phyloP scores from a whole-genome alignment of 2,797 vertebrate genomes.

The Paguma larvata region DNA sequence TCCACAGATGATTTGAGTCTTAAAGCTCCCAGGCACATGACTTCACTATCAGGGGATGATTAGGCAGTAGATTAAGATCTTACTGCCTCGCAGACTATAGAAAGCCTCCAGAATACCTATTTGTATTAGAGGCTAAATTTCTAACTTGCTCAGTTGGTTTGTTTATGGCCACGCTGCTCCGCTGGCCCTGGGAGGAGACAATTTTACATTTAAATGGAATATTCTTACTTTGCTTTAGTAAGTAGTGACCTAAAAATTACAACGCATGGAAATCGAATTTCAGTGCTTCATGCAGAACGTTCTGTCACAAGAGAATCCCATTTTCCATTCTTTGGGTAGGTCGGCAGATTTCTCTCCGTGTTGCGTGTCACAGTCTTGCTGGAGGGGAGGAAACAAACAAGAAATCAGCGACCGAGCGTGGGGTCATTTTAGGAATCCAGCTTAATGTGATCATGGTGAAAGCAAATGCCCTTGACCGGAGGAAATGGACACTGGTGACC shows the following conservation, averaged over 20 bases:
- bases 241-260: constrained; percentile 61
- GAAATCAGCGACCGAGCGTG: neutral
- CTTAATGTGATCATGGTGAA: neutral
- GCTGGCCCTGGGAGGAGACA: constrained; percentile 28
- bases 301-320: constrained; percentile 49
- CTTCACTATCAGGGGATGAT: constrained; percentile 24
- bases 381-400: neutral
- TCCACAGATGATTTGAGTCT: neutral
- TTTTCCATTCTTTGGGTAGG: constrained; percentile 56
- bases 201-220: constrained; percentile 61
- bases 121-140: constrained; percentile 46
- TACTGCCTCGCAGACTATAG: neutral
- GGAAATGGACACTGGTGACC: neutral
- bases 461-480: neutral
- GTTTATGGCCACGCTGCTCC: neutral
- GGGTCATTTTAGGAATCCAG: neutral
- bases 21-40: neutral
- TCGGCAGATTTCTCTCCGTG: constrained; percentile 61
- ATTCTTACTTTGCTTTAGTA: constrained; percentile 65
- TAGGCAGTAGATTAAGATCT: constrained; percentile 28
- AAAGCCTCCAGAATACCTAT: neutral
- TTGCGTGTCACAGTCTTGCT: neutral
- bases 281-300: constrained; percentile 62
- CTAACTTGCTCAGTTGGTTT: neutral
- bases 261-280: neutral